These are phyloP conservation scores for human (Homo sapiens) DNA, from an alignment of 2,113 vertebrate species.

Conservation along the genomic window GRCh38 chr2:103810501-103811000, in stretches of 20 bases:
- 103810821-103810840: not conserved
- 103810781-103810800: not conserved
- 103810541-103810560: not conserved
- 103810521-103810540: not conserved
- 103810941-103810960: not conserved
- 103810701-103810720: not conserved
- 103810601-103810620: not conserved
- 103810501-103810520: not conserved
- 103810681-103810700: not conserved
- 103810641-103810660: not conserved
- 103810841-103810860: not conserved
- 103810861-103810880: not conserved
- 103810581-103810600: not conserved
- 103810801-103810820: not conserved
- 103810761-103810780: not conserved
- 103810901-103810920: not conserved
- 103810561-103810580: not conserved
- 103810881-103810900: fast-evolving
- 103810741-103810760: not conserved
- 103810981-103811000: not conserved
- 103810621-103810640: not conserved
- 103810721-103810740: not conserved
- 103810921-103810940: not conserved
- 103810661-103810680: not conserved
- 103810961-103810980: not conserved